Evolutionary conservation across 2,888 invertebrate species (phyloP), one percentile per base, ranked within the genome.

Genomic region (Trilocha varians): DNA sequence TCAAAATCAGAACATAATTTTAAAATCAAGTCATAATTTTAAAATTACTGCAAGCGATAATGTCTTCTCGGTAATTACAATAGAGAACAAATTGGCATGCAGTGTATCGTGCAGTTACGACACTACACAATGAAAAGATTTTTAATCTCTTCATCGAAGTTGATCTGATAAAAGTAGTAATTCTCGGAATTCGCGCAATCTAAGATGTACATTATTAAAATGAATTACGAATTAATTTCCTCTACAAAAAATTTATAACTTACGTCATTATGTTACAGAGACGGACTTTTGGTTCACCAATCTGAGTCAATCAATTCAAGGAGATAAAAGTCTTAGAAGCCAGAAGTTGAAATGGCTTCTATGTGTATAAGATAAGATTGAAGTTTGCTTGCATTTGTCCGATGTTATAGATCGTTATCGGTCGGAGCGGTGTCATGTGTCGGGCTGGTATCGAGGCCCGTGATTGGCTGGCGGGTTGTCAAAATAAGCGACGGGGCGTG

Each of bases 401-500:
- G n/a, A 17, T 1, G 11, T 15, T 36, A 9, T 50, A 43, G 36
- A 46, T 42, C 47, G 16, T 51, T 9, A 25, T 50, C 32, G 35
- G n/a, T 9, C 11, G 5, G n/a, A 13, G 43, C 4, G 8, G 16
- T 38, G 43, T 53, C 59, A 65, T 65, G 58, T 52, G 54, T 52
- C 49, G 46, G 50, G 39, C 46, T 44, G 43, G 43, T 53, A 52
- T 50, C 52, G 57, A 55, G 53, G 52, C 48, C 53, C 54, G 61
- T 67, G 70, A 78, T 82, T 79, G 77, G 79, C 49, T 57, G 59
- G 53, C 45, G 50, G 67, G 56, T 66, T 79, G 76, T 78, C 78
- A 82, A 80, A 79, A 69, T 75, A 77, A 64, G 59, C 70, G 72
- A 65, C 60, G 58, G 75, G 78, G 75, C 72, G 72, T 61, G 64